A percentile compares a stretch with the other conserved stretches of the same genome.
Evolutionary conservation across 2,888 invertebrate species (phyloP).

Genomic region (Chymomyza procnemis): DNA sequence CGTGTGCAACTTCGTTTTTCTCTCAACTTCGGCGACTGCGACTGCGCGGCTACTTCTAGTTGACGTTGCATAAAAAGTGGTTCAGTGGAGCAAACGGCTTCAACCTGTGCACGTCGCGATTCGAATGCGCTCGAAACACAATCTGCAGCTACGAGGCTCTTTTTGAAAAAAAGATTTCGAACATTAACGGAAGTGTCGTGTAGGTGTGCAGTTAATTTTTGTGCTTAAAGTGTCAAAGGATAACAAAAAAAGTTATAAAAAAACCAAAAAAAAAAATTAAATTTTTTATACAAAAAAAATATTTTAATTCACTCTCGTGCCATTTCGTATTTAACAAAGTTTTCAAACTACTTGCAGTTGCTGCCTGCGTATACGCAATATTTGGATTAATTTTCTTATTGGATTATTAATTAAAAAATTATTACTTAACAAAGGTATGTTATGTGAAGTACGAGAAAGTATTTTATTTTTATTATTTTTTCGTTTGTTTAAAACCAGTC

Average conservation of each 20-base stretch:
- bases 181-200: slow-evolving; percentile 61
- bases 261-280: too few species aligned
- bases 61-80: slow-evolving; percentile 72
- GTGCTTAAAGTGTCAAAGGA: not conserved
- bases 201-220: slow-evolving; percentile 31
- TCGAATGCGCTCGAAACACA: slow-evolving; percentile 30
- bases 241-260: not conserved
- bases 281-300: not conserved
- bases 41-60: slow-evolving; percentile 62
- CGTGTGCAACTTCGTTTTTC: slow-evolving; percentile 14
- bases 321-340: not conserved
- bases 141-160: not conserved
- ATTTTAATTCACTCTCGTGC: not conserved
- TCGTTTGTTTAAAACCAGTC: not conserved
- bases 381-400: slow-evolving; percentile 42
- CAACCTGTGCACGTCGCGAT: slow-evolving; percentile 57
- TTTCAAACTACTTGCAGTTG: slow-evolving; percentile 35
- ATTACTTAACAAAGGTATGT: slow-evolving; percentile 42
- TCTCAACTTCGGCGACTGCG: not conserved
- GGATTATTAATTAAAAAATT: slow-evolving; percentile 33
- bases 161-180: not conserved
- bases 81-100: slow-evolving; percentile 75
- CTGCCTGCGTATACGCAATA: slow-evolving; percentile 28
- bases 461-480: too few species aligned
- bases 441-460: not conserved